Evolutionary conservation across 2,888 invertebrate species (phyloP), one percentile per base, ranked within the genome.

Genomic region (Andrena chrysosceles): DNA sequence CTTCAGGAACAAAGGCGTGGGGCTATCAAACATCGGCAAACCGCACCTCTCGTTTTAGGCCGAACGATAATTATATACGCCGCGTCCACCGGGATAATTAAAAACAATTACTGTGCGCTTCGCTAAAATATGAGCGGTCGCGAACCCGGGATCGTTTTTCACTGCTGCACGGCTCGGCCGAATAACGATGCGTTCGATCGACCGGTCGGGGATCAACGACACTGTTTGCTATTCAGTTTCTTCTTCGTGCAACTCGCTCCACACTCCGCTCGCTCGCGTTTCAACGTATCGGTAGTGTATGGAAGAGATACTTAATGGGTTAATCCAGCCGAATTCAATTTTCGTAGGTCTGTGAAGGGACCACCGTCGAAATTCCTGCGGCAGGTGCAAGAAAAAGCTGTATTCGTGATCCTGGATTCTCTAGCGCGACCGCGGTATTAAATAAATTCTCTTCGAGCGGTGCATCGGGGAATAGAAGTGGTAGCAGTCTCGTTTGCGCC

Each of bases 41-140:
- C 83, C 87, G 88, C 83, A 69, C 86, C 83, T 88, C 87, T 85
- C 85, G 81, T 88, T 89, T 84, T 86, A 84, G 85, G 86, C 81
- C 83, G 82, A 85, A 64, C 73, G 85, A 88, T 90, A 90, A 91
- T 91, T 90, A 91, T 84, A 91, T 86, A 89, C 89, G 86, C 87
- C 86, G 87, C 87, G 90, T 77, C 85, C 78, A 78, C 83, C 85
- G 78, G 76, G 87, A 77, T 91, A 91, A 91, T 91, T 91, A 91
- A 90, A 91, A 91, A 88, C 89, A 89, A 91, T 91, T 90, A 90
- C 85, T 74, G 84, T 81, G 78, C 73, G 81, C 86, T 64, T 68
- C 80, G 88, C 72, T 84, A 68, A 75, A 83, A 67, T 42, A 63
- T 72, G 81, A 77, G 10, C 72, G 62, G 49, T 13, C 64, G 63